Percentiles rank a stretch among this genome's conserved stretches.
Evolutionary conservation across 2,888 invertebrate genomes (phyloP).

Genomic region (Drosophila barbarae): DNA sequence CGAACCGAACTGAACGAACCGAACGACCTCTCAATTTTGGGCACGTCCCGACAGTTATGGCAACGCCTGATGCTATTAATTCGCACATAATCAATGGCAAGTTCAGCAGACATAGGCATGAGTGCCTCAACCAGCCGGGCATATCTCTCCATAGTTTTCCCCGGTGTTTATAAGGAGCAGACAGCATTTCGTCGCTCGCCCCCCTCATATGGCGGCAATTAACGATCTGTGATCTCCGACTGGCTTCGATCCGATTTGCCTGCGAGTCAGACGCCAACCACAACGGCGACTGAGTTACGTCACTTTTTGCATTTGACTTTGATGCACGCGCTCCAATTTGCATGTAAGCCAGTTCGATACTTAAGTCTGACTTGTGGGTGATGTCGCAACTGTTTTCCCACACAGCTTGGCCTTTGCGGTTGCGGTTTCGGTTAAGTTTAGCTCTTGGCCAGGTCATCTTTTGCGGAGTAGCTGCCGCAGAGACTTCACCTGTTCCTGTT

Average conservation of each 20-base stretch:
- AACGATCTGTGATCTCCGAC: constrained; percentile 21
- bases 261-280: constrained; percentile 12
- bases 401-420: constrained; percentile 59
- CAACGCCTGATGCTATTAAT: constrained; percentile 29
- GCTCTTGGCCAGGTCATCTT: constrained; percentile 21
- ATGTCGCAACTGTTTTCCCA: constrained; percentile 55
- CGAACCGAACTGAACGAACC: constrained; percentile 28
- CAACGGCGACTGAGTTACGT: constrained; percentile 37
- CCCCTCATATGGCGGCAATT: constrained; percentile 28
- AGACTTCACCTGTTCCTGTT: constrained; percentile 61
- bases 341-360: constrained; percentile 58
- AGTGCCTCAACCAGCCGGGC: constrained; percentile 23
- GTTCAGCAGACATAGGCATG: constrained; percentile 35
- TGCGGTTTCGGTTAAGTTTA: constrained; percentile 1
- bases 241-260: constrained; percentile 38
- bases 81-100: constrained; percentile 49
- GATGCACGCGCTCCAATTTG: constrained; percentile 74
- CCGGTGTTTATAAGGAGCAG: constrained; percentile 24
- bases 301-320: constrained; percentile 64
- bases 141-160: constrained; percentile 37
- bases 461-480: constrained; percentile 6
- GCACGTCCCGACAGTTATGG: constrained; percentile 42
- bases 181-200: constrained; percentile 38
- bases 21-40: constrained; percentile 63
- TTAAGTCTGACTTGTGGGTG: constrained; percentile 61